A percentile compares a stretch with the other conserved stretches of the same genome.
Evolutionary conservation across 2,888 invertebrate genomes (phyloP).

Genomic region (Thalpophila matura): DNA sequence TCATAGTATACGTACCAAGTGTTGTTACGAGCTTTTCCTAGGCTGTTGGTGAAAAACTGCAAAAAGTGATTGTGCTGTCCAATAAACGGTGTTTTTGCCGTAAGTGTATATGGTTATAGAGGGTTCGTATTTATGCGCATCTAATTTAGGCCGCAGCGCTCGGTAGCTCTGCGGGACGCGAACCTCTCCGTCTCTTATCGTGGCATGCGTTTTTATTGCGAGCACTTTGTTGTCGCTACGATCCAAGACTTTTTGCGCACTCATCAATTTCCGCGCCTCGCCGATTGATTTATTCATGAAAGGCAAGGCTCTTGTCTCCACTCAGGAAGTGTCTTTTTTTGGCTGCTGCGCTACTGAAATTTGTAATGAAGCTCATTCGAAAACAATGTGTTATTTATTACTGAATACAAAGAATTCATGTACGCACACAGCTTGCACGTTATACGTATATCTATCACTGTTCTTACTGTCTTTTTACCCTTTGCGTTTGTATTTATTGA

Average conservation of each 20-base stretch:
- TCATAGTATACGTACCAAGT: background rate
- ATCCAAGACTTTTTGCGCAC: conserved; percentile 85
- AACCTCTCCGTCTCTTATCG: conserved; percentile 75
- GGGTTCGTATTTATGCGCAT: conserved; percentile 86
- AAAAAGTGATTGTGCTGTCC: conserved; percentile 22
- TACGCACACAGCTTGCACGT: conserved; percentile 33
- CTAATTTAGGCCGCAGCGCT: conserved; percentile 81
- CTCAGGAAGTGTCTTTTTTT: conserved; percentile 89
- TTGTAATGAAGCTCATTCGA: conserved; percentile 88
- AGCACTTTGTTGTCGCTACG: conserved; percentile 88
- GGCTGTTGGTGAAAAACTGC: conserved; percentile 10
- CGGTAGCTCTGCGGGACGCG: conserved; percentile 76
- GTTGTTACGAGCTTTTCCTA: conserved; percentile 4
- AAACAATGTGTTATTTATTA: conserved; percentile 89
- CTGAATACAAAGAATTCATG: conserved; percentile 66
- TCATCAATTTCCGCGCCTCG: conserved; percentile 90
- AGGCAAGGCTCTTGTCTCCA: conserved; percentile 79
- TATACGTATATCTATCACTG: conserved; percentile 42
- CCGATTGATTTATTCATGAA: conserved; percentile 90
- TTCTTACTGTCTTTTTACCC: conserved; percentile 31
- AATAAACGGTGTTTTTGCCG: conserved; percentile 54
- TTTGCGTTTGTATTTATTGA: conserved; percentile 51
- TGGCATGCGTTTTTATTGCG: conserved; percentile 84
- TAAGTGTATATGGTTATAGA: conserved; percentile 56
- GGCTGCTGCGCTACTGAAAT: conserved; percentile 83